A percentile compares a stretch with the other conserved stretches of the same genome.
Conservation (phyloP, 2,888 invertebrate species). For the Tuberolachnus salignus region DNA sequence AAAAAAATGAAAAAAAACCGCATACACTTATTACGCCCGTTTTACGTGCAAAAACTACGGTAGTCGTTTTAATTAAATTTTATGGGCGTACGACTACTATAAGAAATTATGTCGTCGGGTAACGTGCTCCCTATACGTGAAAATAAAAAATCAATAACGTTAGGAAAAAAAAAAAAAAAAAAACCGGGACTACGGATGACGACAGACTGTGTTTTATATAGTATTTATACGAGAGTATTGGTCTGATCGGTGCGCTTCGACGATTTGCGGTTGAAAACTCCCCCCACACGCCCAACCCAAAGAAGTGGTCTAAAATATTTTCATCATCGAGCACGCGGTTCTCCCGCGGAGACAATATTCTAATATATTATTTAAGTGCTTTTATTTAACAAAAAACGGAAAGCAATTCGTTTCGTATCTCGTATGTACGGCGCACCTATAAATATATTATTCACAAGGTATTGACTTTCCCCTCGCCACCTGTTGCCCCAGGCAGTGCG, state of each 20-base stretch:
- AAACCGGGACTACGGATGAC: no score
- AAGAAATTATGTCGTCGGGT: no score
- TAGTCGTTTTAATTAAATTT: background rate
- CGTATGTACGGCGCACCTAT: background rate
- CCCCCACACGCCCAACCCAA: no score
- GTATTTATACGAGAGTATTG: background rate
- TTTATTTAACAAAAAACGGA: background rate
- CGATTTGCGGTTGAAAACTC: background rate
- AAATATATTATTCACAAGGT: background rate
- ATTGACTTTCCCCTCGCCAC: constrained; percentile 27
- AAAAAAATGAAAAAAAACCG: background rate
- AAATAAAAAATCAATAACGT: background rate
- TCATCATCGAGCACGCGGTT: no score
- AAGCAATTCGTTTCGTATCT: background rate
- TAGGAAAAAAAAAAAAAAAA: no score
- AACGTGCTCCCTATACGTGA: no score
- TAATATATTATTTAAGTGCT: no score
- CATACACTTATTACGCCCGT: background rate
- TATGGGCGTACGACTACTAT: background rate
- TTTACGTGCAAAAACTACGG: background rate
- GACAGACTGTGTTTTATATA: no score
- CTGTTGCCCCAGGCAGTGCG: constrained; percentile 2
- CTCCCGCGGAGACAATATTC: no score
- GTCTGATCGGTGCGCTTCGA: background rate
- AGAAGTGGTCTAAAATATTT: background rate